Evolutionary conservation across 2,113 vertebrate genomes (phyloP).

Genomic region (Xiphias gladius): DNA sequence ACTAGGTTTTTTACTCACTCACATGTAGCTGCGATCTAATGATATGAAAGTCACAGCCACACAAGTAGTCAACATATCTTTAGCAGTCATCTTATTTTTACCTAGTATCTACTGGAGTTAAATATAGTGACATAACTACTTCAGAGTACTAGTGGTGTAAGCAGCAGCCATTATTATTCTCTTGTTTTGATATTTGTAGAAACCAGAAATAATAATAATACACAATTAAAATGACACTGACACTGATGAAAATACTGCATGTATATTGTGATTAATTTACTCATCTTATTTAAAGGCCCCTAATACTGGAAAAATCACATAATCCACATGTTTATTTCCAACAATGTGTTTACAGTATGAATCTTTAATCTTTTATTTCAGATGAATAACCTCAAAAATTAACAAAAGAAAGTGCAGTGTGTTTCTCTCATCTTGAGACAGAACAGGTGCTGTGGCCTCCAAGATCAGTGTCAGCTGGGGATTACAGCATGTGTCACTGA

Average conservation of each 20-base stretch:
- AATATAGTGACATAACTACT: background rate
- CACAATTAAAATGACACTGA: background rate
- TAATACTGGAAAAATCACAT: conserved; percentile 2
- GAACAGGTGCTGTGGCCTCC: conserved; percentile 79
- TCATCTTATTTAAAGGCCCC: background rate
- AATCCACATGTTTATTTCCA: conserved; percentile 32
- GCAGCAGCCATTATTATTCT: background rate
- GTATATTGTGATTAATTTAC: conserved; percentile 9
- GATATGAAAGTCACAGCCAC: background rate
- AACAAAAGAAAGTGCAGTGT: conserved; percentile 32
- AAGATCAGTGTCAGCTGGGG: conserved; percentile 80
- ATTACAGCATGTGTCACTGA: conserved; percentile 77
- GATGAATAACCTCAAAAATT: conserved; percentile 26
- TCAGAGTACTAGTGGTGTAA: background rate
- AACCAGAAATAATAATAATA: conserved; percentile 8
- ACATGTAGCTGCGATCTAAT: background rate
- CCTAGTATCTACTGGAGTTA: too few relatives aligned
- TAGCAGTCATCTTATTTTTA: background rate
- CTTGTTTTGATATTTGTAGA: conserved; percentile 15
- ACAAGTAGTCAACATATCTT: background rate
- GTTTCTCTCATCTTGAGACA: conserved; percentile 50
- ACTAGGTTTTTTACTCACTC: background rate
- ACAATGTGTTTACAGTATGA: conserved; percentile 10
- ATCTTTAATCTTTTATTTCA: conserved; percentile 15
- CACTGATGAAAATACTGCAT: background rate